phyloP scores from a whole-genome alignment of 2,113 vertebrate genomes.

The Plecotus auritus region DNA sequence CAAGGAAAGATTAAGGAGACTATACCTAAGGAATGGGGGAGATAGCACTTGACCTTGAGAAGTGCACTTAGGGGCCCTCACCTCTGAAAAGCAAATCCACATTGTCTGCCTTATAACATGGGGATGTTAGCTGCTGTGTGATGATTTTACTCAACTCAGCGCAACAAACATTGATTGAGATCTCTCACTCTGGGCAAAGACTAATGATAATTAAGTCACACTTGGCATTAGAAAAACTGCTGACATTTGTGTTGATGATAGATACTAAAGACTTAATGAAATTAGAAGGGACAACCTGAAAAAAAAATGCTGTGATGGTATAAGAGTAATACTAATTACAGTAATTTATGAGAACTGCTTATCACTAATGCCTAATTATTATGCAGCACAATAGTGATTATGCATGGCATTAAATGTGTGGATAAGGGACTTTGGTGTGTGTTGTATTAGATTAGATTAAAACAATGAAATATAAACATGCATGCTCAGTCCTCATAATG shows the following conservation, averaged over 20 bases:
- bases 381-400: constrained; percentile 57
- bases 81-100: neutral
- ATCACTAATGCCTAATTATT: constrained; percentile 70
- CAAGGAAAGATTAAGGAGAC: neutral
- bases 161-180: constrained; percentile 30
- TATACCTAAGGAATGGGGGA: neutral
- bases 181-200: constrained; percentile 47
- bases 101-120: neutral
- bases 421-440: constrained; percentile 37
- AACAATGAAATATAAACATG: constrained; percentile 67
- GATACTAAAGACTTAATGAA: constrained; percentile 68
- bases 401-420: constrained; percentile 53
- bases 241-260: constrained; percentile 62
- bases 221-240: constrained; percentile 39
- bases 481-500: neutral
- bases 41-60: neutral
- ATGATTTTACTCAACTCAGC: constrained; percentile 1
- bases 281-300: constrained; percentile 55
- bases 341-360: constrained; percentile 71
- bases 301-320: constrained; percentile 41
- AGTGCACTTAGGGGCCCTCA: neutral
- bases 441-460: constrained; percentile 58
- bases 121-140: neutral
- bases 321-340: constrained; percentile 66
- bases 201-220: constrained; percentile 52